Conservation (phyloP, 2,888 invertebrate species). For the Catocala nupta region DNA sequence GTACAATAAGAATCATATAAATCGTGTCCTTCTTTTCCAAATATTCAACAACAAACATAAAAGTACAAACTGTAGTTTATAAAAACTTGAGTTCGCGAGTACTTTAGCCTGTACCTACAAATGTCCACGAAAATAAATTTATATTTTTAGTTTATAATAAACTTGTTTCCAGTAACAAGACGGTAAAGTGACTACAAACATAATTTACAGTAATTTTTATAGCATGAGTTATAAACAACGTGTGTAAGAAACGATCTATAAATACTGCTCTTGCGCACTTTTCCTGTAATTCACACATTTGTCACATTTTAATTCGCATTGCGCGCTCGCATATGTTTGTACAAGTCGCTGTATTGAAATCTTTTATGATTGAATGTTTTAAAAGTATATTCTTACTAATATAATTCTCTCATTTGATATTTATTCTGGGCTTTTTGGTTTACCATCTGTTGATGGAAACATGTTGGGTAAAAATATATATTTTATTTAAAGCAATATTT, state of each 20-base stretch:
- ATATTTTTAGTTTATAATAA: constrained; percentile 30
- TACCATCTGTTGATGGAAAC: constrained; percentile 16
- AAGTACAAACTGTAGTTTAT: background rate
- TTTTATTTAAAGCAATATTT: background rate
- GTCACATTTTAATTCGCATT: constrained; percentile 62
- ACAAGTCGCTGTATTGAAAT: constrained; percentile 26
- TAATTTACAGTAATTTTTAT: constrained; percentile 52
- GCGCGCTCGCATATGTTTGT: constrained; percentile 25
- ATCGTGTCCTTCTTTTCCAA: too few relatives aligned
- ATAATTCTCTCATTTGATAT: constrained; percentile 27
- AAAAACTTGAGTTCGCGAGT: background rate
- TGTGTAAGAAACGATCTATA: constrained; percentile 51
- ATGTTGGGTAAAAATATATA: background rate
- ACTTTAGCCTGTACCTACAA: background rate
- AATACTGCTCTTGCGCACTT: constrained; percentile 59
- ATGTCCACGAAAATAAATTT: background rate
- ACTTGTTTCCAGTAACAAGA: constrained; percentile 44
- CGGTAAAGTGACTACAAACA: constrained; percentile 36
- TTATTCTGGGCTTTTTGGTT: constrained; percentile 3
- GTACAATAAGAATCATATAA: too few relatives aligned
- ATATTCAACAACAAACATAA: background rate
- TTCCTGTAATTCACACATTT: constrained; percentile 65
- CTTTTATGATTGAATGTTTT: constrained; percentile 41
- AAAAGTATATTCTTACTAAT: constrained; percentile 32
- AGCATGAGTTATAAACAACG: constrained; percentile 45